Percentiles rank a stretch among this genome's conserved stretches.
phyloP scores from a whole-genome alignment of 2,888 invertebrate genomes.

The Ctena decussata region DNA sequence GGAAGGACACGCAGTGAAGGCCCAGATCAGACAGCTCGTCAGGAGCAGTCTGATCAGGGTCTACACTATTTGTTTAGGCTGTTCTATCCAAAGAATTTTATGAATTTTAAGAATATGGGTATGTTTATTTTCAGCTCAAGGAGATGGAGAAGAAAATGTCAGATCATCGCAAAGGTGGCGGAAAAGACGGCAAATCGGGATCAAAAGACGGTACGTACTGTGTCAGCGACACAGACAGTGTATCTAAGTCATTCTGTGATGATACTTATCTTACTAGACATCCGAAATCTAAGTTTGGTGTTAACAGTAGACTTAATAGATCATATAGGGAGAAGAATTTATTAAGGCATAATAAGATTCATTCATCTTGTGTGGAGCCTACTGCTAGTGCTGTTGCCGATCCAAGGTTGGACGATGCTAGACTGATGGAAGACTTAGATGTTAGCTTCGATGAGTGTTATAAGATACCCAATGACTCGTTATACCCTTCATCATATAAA shows the following conservation, averaged over 20 bases:
- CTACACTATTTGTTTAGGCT: too few relatives aligned
- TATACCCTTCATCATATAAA: constrained; percentile 62
- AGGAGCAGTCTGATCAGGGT: too few relatives aligned
- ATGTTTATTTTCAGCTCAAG: constrained; percentile 88
- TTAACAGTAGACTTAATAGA: constrained; percentile 43
- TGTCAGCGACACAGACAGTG: constrained; percentile 63
- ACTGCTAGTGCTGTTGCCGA: background rate
- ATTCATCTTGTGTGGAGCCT: background rate
- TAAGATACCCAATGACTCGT: constrained; percentile 62
- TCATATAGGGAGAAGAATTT: constrained; percentile 62
- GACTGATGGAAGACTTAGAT: background rate
- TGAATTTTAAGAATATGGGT: too few relatives aligned
- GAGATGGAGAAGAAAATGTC: constrained; percentile 87
- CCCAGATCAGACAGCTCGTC: too few relatives aligned
- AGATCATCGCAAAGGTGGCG: constrained; percentile 77
- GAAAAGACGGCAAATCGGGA: constrained; percentile 48
- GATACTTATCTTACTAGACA: constrained; percentile 55
- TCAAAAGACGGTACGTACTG: constrained; percentile 80
- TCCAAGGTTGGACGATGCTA: constrained; percentile 2
- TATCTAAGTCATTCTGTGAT: constrained; percentile 67
- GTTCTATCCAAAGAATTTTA: too few relatives aligned
- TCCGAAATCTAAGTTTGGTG: constrained; percentile 29
- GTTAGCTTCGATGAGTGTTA: constrained; percentile 55
- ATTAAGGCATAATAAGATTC: constrained; percentile 30
- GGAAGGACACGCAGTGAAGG: too few relatives aligned